phyloP scores from a whole-genome alignment of 1,140 invertebrate species.

The Bombus haemorrhoidalis region DNA sequence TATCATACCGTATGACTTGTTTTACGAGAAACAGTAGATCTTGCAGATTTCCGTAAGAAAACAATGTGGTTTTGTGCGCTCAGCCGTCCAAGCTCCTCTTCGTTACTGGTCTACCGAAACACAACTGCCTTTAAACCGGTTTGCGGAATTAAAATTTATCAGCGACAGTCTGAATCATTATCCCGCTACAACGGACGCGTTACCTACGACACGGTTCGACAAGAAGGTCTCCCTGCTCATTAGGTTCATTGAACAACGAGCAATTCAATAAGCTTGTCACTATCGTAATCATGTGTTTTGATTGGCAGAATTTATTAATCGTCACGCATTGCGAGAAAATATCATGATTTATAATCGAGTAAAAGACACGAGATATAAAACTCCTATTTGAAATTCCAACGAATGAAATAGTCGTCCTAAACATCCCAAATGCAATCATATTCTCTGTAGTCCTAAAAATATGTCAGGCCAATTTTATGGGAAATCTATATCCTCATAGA shows the following conservation, averaged over 20 bases:
- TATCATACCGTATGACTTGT: background rate
- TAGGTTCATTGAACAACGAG: background rate
- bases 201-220: background rate
- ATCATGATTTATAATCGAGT: background rate
- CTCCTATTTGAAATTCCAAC: background rate
- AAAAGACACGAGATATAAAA: no score
- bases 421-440: background rate
- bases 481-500: no score
- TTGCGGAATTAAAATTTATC: slow-evolving; percentile 39
- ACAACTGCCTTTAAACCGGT: slow-evolving; percentile 35
- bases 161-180: slow-evolving; percentile 37
- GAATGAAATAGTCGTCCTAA: background rate
- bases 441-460: background rate
- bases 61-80: background rate
- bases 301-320: background rate
- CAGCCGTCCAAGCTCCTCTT: slow-evolving; percentile 29
- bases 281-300: background rate
- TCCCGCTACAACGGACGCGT: slow-evolving; percentile 6
- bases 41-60: background rate
- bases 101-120: slow-evolving; percentile 42
- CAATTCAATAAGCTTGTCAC: background rate
- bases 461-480: accelerated
- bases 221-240: background rate
- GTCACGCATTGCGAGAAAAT: background rate
- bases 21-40: background rate